These are phyloP conservation scores for Leptoteleia sp. DNA, from an alignment of 1,140 invertebrate genomes.

Conservation along the genomic window DNA sequence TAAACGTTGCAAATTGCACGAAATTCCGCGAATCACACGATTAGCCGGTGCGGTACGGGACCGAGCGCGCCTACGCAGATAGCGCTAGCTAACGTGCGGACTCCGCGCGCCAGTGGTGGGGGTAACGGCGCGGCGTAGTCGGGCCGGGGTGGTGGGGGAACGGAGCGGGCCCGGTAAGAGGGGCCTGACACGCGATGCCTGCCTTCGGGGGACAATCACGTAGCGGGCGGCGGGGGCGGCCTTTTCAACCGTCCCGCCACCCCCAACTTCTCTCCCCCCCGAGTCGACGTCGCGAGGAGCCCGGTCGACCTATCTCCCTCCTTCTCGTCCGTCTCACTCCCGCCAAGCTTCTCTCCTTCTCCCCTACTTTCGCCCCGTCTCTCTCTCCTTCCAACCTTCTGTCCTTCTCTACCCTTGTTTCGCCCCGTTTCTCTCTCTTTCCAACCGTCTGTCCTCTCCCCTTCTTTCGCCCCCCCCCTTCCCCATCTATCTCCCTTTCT, in stretches of 20 bases:
- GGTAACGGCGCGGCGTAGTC: background rate
- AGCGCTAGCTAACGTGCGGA: slow-evolving; percentile 6
- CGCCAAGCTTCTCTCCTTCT: no score
- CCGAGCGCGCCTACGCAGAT: slow-evolving; percentile 46
- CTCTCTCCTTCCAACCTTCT: slow-evolving; percentile 7
- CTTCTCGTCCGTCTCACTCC: no score
- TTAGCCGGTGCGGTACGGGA: slow-evolving; percentile 38
- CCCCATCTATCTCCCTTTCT: slow-evolving; percentile 15
- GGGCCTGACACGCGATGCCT: slow-evolving; percentile 80
- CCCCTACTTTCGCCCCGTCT: background rate
- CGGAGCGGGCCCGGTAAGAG: slow-evolving; percentile 68
- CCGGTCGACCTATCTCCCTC: background rate
- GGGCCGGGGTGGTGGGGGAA: background rate
- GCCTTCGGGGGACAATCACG: slow-evolving; percentile 79
- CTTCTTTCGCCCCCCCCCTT: slow-evolving; percentile 33
- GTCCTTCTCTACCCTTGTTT: background rate
- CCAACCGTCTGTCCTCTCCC: slow-evolving; percentile 67
- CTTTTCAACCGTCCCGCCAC: slow-evolving; percentile 68
- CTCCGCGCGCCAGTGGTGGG: background rate
- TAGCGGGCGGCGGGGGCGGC: slow-evolving; percentile 78
- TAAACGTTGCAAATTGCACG: slow-evolving; percentile 6
- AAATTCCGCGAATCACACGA: slow-evolving; percentile 18
- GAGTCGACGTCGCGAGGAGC: background rate
- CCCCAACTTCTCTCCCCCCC: slow-evolving; percentile 52
- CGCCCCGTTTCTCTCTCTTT: slow-evolving; percentile 44